Percentiles rank a stretch among this genome's conserved stretches.
Evolutionary conservation across 2,113 vertebrate genomes (phyloP).

Genomic region (Caloenas nicobarica): DNA sequence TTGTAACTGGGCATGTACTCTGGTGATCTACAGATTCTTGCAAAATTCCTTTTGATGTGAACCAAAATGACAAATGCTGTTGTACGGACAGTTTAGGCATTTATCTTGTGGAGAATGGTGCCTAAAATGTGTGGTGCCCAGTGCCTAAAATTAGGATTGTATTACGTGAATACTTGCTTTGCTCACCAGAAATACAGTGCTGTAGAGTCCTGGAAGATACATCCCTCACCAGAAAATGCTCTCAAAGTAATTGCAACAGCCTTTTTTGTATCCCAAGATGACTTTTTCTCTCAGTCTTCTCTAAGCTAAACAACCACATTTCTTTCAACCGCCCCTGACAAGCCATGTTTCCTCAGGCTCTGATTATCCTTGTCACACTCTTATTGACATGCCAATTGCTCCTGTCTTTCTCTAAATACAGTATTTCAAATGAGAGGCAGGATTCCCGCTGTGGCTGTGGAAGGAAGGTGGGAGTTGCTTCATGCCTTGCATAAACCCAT

Average conservation of each 20-base stretch:
- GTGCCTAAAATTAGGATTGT: neutral
- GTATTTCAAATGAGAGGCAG: neutral
- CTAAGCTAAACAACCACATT: neutral
- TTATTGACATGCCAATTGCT: neutral
- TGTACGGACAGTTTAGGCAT: neutral
- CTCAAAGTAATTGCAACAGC: neutral
- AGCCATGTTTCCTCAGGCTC: neutral
- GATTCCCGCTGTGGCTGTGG: neutral
- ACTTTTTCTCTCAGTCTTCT: neutral
- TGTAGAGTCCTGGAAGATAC: neutral
- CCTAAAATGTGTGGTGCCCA: too few relatives aligned
- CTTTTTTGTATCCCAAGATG: neutral
- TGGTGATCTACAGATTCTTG: neutral
- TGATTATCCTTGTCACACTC: neutral
- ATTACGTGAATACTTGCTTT: neutral
- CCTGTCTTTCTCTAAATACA: neutral
- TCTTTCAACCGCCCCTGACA: neutral
- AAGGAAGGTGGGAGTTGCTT: neutral
- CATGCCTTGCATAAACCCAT: neutral
- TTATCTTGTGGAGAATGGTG: neutral
- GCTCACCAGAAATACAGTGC: neutral
- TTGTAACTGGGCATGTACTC: neutral
- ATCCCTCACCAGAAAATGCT: neutral
- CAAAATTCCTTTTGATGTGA: fast-evolving
- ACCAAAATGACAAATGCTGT: neutral